Evolutionary conservation across 2,888 invertebrate genomes (phyloP), one percentile per base, ranked within the genome.

Genomic region (Synergus gifuensis): DNA sequence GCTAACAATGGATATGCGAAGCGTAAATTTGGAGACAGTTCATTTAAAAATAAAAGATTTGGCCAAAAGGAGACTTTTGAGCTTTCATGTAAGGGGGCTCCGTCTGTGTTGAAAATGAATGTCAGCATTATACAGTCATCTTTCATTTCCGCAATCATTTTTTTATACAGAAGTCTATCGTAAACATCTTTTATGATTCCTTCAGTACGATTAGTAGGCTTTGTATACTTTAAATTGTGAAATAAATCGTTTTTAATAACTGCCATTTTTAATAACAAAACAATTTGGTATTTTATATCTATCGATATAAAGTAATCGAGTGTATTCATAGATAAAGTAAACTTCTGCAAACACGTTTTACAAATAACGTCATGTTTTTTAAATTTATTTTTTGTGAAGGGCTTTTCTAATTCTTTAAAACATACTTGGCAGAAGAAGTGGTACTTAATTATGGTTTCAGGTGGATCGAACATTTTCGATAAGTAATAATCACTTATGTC

Each of bases 241-340:
- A 67, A 36, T 18, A 64, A 7, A 64, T 3, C 42, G 18, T 46
- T 28, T 16, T 8, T 22, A 18, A 49, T 49, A 78, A 66, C 42
- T 66, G 44, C 49, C 54, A 36, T 64, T 64, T 22, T 64, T 12
- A 63, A 62, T 44, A 77, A 63, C 7, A 42, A 49, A 40, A 8
- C 40, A 11, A 78, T 44, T 78, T 78, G 78, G 9, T 78, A 78
- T 49, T 78, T 62, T n/a, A 78, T 9, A 22, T 78, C 78, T 16
- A 78, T 40, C 66, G 64, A 78, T 36, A 67, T 14, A 63, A 78
- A 78, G 9, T 36, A 62, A 14, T 77, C 3, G n/a, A 14, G 58
- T 58, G 58, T 7, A n/a, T 58, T 58, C 58, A 18, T 58, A 16
- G 18, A 58, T 58, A 18, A 58, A n/a, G 58, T 58, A 18, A 58